Evolutionary conservation across 2,113 vertebrate genomes (phyloP).

Genomic region (Isichthys henryi): DNA sequence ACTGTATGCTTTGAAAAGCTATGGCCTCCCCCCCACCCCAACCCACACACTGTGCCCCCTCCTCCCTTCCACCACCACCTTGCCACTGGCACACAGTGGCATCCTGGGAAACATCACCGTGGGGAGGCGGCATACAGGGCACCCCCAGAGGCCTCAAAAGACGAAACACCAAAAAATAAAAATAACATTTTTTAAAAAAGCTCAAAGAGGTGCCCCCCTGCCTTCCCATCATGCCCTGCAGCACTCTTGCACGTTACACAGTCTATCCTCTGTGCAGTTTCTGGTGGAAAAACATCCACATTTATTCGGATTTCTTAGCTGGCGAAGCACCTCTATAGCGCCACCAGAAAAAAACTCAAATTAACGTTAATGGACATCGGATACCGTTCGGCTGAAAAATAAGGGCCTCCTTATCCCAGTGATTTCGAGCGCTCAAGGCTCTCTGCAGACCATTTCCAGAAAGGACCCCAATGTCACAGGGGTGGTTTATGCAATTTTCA

Average conservation of each 20-base stretch:
- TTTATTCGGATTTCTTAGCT: neutral
- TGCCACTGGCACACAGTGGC: neutral
- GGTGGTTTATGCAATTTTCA: slow-evolving; percentile 5
- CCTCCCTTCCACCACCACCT: neutral
- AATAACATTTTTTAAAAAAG: neutral
- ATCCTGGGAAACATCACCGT: slow-evolving; percentile 2
- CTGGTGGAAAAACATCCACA: neutral
- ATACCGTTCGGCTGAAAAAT: neutral
- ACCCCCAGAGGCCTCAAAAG: slow-evolving; percentile 3
- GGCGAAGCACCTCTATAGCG: neutral
- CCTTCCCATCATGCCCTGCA: neutral
- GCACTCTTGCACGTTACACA: neutral
- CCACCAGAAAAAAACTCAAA: neutral
- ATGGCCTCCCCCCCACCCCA: neutral
- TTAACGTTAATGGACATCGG: neutral
- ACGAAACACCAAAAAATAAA: neutral
- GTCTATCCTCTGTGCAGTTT: neutral
- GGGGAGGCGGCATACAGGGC: neutral
- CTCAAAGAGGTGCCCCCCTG: neutral
- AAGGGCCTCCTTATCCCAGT: neutral
- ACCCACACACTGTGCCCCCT: neutral
- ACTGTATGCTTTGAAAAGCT: neutral
- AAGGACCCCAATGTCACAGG: neutral
- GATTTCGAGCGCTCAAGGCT: neutral
- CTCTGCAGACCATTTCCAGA: neutral